These are phyloP conservation scores for Ellobium chinense DNA, from an alignment of 2,888 invertebrate species.

Conservation along the genomic window DNA sequence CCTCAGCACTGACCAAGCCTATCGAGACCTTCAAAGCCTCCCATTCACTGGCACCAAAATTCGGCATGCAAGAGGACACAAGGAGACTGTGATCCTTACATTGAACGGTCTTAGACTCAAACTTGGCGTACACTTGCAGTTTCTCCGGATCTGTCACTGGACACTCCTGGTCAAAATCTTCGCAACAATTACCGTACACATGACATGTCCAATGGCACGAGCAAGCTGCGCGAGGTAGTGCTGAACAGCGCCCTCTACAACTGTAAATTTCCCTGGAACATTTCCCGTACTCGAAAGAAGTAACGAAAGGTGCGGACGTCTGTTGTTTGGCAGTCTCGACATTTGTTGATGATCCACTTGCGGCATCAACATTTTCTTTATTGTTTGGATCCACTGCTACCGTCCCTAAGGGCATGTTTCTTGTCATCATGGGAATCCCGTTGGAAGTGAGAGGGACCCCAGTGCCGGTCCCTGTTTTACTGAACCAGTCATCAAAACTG, in stretches of 20 bases:
- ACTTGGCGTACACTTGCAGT: background rate
- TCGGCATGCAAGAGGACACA: background rate
- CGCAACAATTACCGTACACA: constrained; percentile 17
- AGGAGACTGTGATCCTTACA: background rate
- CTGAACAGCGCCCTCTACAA: background rate
- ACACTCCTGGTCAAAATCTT: background rate
- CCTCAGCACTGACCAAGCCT: too few relatives aligned
- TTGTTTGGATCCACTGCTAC: too few relatives aligned
- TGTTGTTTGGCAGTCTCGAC: too few relatives aligned
- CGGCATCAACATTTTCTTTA: too few relatives aligned
- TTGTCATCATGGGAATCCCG: too few relatives aligned
- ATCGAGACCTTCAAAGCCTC: background rate
- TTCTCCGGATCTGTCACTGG: too few relatives aligned
- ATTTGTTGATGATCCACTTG: too few relatives aligned
- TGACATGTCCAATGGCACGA: constrained; percentile 13
- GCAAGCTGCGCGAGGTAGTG: background rate
- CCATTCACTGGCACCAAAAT: background rate
- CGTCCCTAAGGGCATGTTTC: too few relatives aligned
- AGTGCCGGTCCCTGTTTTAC: too few relatives aligned
- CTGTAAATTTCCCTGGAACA: background rate
- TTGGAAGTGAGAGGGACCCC: too few relatives aligned
- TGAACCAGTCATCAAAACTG: too few relatives aligned
- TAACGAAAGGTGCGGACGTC: too few relatives aligned
- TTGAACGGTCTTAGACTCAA: background rate
- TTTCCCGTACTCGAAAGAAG: background rate